A percentile compares a stretch with the other conserved stretches of the same genome.
phyloP scores from a whole-genome alignment of 2,888 invertebrate species.

The Drosophila demipolita region DNA sequence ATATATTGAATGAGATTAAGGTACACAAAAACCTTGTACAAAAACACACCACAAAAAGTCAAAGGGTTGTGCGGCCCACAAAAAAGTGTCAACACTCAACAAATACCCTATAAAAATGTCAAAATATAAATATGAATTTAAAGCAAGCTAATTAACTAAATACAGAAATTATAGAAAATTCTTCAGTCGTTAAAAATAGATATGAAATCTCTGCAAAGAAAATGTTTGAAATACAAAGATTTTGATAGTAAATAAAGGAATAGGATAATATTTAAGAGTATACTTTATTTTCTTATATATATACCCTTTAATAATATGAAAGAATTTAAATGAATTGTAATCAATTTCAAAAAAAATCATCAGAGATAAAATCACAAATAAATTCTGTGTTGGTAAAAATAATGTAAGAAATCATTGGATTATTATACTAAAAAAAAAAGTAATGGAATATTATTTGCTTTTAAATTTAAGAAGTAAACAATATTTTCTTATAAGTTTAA shows the following conservation, averaged over 20 bases:
- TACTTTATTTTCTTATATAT: no score
- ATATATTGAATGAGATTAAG: slow-evolving; percentile 66
- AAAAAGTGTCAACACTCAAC: neutral
- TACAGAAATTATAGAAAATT: rapidly evolving
- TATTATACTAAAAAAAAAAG: no score
- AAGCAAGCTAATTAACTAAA: rapidly evolving
- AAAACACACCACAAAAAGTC: slow-evolving; percentile 37
- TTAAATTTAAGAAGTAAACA: neutral
- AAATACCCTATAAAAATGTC: slow-evolving; percentile 10
- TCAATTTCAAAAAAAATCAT: no score
- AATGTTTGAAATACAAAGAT: neutral
- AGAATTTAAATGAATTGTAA: neutral
- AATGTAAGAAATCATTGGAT: neutral
- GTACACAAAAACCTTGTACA: slow-evolving; percentile 37
- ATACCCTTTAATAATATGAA: slow-evolving; percentile 11
- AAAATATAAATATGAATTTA: neutral
- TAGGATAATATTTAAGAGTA: no score
- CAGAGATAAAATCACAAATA: neutral
- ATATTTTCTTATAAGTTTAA: neutral
- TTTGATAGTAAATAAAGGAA: no score
- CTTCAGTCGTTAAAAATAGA: neutral
- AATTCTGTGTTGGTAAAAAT: neutral
- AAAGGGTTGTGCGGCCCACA: neutral
- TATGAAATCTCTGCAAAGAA: neutral
- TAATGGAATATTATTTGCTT: neutral